phyloP scores from a whole-genome alignment of 2,888 invertebrate genomes.

The Stratiomys singularior region DNA sequence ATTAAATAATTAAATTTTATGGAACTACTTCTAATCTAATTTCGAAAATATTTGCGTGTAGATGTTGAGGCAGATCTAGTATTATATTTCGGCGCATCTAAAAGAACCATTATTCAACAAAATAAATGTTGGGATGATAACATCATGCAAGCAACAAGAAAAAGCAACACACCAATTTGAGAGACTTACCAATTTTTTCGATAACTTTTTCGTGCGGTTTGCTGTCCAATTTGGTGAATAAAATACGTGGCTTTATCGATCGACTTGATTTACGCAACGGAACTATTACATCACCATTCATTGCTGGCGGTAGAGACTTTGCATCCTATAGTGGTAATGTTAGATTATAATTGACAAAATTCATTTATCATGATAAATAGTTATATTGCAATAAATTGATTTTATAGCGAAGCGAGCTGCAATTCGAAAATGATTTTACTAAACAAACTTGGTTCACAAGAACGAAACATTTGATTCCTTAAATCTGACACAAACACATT shows the following conservation, averaged over 20 bases:
- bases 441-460: too few species aligned
- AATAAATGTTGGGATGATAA: not conserved
- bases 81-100: slow-evolving; percentile 27
- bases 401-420: too few species aligned
- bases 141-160: not conserved
- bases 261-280: slow-evolving; percentile 6
- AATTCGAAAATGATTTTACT: too few species aligned
- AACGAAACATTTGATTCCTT: too few species aligned
- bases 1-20: too few species aligned
- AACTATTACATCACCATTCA: not conserved
- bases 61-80: slow-evolving; percentile 24
- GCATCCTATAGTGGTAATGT: too few species aligned
- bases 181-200: slow-evolving; percentile 44
- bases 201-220: slow-evolving; percentile 22
- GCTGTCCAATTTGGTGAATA: slow-evolving; percentile 46
- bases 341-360: too few species aligned
- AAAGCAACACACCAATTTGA: not conserved
- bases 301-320: not conserved
- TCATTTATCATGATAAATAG: too few species aligned
- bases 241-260: slow-evolving; percentile 31
- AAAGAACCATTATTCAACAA: not conserved
- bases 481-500: too few species aligned
- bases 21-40: not conserved
- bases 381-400: too few species aligned
- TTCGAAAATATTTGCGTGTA: not conserved